A percentile compares a stretch with the other conserved stretches of the same genome.
phyloP scores from a whole-genome alignment of 23 tunicate species.

The Trididemnum nubilum region DNA sequence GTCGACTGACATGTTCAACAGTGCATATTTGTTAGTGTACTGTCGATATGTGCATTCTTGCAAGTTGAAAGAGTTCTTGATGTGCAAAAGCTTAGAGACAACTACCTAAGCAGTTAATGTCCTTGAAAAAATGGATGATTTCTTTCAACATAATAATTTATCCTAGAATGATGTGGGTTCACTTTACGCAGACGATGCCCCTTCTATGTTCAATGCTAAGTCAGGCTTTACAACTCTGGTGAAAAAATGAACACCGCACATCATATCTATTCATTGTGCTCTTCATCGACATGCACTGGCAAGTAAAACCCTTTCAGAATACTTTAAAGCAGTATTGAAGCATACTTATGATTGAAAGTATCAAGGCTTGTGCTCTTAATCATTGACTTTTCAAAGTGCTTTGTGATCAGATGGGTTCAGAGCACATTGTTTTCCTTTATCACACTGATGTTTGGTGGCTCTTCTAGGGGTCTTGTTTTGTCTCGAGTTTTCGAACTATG shows the following conservation, averaged over 20 bases:
- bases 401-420: conserved; percentile 32
- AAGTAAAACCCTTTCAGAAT: conserved; percentile 26
- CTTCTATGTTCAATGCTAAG: conserved; percentile 30
- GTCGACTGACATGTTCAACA: conserved; percentile 6
- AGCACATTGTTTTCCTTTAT: conserved; percentile 34
- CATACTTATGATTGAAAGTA: conserved; percentile 12
- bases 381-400: conserved; percentile 24
- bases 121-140: conserved; percentile 23
- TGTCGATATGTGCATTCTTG: conserved; percentile 18
- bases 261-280: conserved; percentile 19
- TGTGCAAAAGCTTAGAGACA: conserved; percentile 15
- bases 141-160: conserved; percentile 22
- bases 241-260: conserved; percentile 24
- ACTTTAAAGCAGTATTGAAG: conserved; percentile 27
- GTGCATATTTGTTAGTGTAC: too few species aligned
- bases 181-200: conserved; percentile 19
- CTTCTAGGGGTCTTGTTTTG: conserved; percentile 38
- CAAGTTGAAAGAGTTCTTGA: conserved; percentile 19
- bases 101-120: conserved; percentile 26
- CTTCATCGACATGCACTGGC: conserved; percentile 29
- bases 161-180: conserved; percentile 24
- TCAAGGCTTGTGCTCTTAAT: conserved; percentile 40
- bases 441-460: conserved; percentile 32
- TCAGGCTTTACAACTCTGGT: too few species aligned
- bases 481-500: conserved; percentile 36